These are phyloP conservation scores for Sisyra terminalis DNA, from an alignment of 2,888 invertebrate species.

Conservation along the genomic window DNA sequence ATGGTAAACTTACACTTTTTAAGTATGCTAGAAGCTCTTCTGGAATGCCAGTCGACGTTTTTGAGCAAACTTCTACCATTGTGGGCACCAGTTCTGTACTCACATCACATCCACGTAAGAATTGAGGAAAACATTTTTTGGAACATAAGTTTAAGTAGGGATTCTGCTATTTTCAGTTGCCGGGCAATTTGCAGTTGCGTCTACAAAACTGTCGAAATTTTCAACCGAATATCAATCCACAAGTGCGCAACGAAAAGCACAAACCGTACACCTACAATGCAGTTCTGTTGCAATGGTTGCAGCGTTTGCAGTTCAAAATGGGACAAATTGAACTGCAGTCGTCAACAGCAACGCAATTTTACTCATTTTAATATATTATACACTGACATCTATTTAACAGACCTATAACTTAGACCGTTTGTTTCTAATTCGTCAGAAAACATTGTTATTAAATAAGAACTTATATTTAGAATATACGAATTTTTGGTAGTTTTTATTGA, in stretches of 20 bases:
- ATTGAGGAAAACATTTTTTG: background rate
- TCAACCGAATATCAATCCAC: slow-evolving; percentile 37
- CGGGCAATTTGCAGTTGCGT: slow-evolving; percentile 73
- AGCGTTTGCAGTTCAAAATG: slow-evolving; percentile 92
- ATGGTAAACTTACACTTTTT: slow-evolving; percentile 96
- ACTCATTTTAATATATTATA: slow-evolving; percentile 38
- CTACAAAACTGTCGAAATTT: slow-evolving; percentile 79
- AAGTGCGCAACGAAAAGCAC: slow-evolving; percentile 27
- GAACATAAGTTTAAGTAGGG: slow-evolving; percentile 4
- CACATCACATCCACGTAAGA: slow-evolving; percentile 65
- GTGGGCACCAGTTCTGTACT: slow-evolving; percentile 91
- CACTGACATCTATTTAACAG: background rate
- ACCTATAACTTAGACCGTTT: background rate
- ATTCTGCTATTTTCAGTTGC: slow-evolving; percentile 42
- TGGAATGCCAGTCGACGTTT: slow-evolving; percentile 88
- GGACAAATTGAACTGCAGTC: slow-evolving; percentile 92
- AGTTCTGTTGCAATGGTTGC: slow-evolving; percentile 64
- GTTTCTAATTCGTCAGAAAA: no score
- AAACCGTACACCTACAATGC: slow-evolving; percentile 31
- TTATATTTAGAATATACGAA: no score
- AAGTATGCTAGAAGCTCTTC: slow-evolving; percentile 81
- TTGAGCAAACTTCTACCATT: slow-evolving; percentile 82
- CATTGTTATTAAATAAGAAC: no score
- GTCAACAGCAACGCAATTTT: slow-evolving; percentile 82
- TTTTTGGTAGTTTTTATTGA: no score